Percentiles rank a stretch among this genome's conserved stretches.
Conservation (phyloP, 2,888 invertebrate genomes). For the Volucella inflata region DNA sequence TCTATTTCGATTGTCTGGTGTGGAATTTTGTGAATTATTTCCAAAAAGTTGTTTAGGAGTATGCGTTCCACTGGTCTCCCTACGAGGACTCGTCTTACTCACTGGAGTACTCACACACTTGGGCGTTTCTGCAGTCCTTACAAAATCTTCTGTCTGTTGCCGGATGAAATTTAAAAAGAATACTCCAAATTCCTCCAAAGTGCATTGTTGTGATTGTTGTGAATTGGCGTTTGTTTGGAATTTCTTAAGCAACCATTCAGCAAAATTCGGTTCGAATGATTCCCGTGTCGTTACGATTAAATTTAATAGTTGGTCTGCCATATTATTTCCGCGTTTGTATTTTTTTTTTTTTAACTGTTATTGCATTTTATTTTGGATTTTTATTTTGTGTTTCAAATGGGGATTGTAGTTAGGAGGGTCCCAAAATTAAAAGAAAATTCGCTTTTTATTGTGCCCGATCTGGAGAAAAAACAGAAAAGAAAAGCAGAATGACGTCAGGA, state of each 20-base stretch:
- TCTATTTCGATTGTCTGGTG: constrained; percentile 45
- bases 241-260: constrained; percentile 76
- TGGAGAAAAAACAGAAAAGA: constrained; percentile 70
- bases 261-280: constrained; percentile 75
- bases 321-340: constrained; percentile 9
- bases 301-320: constrained; percentile 72
- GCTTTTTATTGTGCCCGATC: constrained; percentile 68
- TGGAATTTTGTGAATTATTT: constrained; percentile 34
- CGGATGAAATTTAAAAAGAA: constrained; percentile 86
- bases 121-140: constrained; percentile 78
- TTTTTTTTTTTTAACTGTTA: constrained; percentile 19
- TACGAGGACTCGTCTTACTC: constrained; percentile 11
- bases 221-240: constrained; percentile 59
- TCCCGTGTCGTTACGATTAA: constrained; percentile 58
- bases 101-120: constrained; percentile 70
- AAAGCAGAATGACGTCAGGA: constrained; percentile 69
- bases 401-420: constrained; percentile 25
- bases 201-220: constrained; percentile 67
- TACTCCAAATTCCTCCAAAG: constrained; percentile 85
- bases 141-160: constrained; percentile 85
- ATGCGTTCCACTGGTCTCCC: constrained; percentile 40
- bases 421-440: constrained; percentile 75
- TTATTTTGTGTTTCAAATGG: constrained; percentile 6
- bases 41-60: constrained; percentile 42
- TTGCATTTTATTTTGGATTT: constrained; percentile 32